Conservation (phyloP, 1,140 invertebrate genomes). For the Dendroctonus ponderosae region DNA sequence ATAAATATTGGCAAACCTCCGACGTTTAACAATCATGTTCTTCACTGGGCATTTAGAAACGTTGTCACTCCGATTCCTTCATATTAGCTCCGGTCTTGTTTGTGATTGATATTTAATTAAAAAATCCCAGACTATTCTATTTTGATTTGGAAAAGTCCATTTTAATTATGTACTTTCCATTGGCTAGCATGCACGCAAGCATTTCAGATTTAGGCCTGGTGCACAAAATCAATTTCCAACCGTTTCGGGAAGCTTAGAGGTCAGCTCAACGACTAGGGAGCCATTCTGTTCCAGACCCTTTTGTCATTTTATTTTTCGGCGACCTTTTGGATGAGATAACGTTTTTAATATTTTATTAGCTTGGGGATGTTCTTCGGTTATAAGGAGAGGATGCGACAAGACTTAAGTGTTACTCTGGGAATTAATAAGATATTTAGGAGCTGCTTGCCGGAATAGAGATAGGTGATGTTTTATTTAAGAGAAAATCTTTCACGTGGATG, state of each 20-base stretch:
- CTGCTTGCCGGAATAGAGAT: conserved; percentile 20
- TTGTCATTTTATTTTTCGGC: conserved; percentile 33
- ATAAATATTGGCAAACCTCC: too few relatives aligned
- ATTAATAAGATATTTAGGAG: conserved; percentile 32
- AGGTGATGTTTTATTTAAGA: conserved; percentile 23
- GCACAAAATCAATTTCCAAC: conserved; percentile 28
- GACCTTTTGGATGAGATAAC: conserved; percentile 29
- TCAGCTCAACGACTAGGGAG: conserved; percentile 19
- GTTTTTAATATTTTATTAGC: conserved; percentile 33
- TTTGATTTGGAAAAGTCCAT: too few relatives aligned
- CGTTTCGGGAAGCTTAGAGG: conserved; percentile 23
- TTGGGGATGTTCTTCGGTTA: conserved; percentile 10
- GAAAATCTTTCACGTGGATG: conserved; percentile 15
- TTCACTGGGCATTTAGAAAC: too few relatives aligned
- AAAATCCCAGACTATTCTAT: too few relatives aligned
- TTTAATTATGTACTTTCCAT: too few relatives aligned
- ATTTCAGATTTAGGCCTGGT: conserved; percentile 20
- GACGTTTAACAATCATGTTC: too few relatives aligned
- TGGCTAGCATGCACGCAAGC: too few relatives aligned
- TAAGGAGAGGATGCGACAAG: conserved; percentile 26
- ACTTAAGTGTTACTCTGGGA: conserved; percentile 32
- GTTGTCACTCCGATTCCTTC: too few relatives aligned
- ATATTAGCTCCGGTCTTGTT: too few relatives aligned
- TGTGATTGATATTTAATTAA: too few relatives aligned
- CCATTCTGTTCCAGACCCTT: conserved; percentile 25